A percentile compares a stretch with the other conserved stretches of the same genome.
Evolutionary conservation across 2,888 invertebrate species (phyloP).

Genomic region (Nemoura dubitans): DNA sequence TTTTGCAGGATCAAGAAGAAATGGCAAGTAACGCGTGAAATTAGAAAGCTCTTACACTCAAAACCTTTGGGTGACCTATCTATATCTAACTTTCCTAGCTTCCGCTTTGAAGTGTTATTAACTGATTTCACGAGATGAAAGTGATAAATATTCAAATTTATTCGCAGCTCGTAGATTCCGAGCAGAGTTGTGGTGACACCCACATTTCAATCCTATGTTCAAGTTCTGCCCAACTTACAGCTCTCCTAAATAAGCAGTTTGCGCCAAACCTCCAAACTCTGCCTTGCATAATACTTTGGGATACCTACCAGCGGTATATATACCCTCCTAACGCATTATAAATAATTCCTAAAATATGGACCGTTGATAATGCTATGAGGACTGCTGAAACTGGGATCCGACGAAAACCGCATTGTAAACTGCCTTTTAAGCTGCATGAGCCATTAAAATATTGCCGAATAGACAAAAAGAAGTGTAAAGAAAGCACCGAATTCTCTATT

Average conservation of each 20-base stretch:
- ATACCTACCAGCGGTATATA: constrained; percentile 19
- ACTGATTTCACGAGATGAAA: constrained; percentile 42
- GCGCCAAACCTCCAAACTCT: constrained; percentile 7
- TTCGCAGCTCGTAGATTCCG: constrained; percentile 36
- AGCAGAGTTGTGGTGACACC: constrained; percentile 36
- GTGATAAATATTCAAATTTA: constrained; percentile 43
- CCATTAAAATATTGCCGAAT: not conserved
- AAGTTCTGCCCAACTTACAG: constrained; percentile 40
- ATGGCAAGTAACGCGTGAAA: constrained; percentile 41
- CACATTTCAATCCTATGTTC: constrained; percentile 40
- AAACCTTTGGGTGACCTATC: constrained; percentile 41
- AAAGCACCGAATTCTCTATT: not conserved
- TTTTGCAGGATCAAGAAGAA: constrained; percentile 22
- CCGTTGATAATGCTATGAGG: not conserved
- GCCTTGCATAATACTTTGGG: constrained; percentile 29
- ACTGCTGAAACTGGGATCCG: not conserved
- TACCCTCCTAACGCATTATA: constrained; percentile 27
- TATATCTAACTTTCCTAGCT: constrained; percentile 38
- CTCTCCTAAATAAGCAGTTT: constrained; percentile 39
- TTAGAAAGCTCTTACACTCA: constrained; percentile 39
- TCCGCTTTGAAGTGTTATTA: constrained; percentile 41
- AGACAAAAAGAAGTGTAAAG: not conserved
- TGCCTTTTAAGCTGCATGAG: not conserved
- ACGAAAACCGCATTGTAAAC: not conserved
- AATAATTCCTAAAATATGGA: constrained; percentile 36